Evolutionary conservation across 2,113 vertebrate genomes (phyloP).

Genomic region (Caretta caretta): DNA sequence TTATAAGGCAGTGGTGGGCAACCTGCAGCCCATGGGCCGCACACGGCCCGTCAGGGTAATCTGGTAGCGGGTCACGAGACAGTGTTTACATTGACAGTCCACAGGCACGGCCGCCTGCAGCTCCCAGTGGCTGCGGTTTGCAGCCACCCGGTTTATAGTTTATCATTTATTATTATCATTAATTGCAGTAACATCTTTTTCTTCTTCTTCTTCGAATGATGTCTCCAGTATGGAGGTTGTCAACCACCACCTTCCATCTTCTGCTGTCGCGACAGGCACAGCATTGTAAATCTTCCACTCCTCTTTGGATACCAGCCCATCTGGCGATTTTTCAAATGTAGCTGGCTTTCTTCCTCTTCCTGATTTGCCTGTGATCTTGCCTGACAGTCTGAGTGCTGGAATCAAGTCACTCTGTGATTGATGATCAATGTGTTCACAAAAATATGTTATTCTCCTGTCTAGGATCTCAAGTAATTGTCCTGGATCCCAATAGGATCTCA

Average conservation of each 20-base stretch:
- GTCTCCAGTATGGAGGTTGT: not conserved
- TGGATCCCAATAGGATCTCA: not conserved
- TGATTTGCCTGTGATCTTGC: too few relatives aligned
- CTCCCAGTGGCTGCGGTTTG: too few relatives aligned
- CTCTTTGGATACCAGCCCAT: not conserved
- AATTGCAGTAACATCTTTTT: not conserved
- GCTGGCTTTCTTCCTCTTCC: not conserved
- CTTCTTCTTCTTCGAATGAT: not conserved
- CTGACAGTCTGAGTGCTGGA: too few relatives aligned
- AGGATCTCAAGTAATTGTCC: not conserved
- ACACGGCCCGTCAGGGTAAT: too few relatives aligned
- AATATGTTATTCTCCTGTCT: not conserved
- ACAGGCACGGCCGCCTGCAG: too few relatives aligned
- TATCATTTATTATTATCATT: not conserved
- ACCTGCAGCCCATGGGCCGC: too few relatives aligned
- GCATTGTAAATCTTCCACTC: not conserved
- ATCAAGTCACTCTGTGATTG: too few relatives aligned
- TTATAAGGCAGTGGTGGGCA: too few relatives aligned
- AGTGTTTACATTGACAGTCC: too few relatives aligned
- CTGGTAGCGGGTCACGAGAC: too few relatives aligned
- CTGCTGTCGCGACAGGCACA: not conserved
- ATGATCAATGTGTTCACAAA: too few relatives aligned
- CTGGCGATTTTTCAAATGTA: not conserved
- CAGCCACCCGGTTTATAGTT: too few relatives aligned
- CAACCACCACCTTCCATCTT: not conserved